Evolutionary conservation across 2,797 vertebrate genomes (phyloP), one percentile per base, ranked within the genome.

Genomic region (Esox lucius): DNA sequence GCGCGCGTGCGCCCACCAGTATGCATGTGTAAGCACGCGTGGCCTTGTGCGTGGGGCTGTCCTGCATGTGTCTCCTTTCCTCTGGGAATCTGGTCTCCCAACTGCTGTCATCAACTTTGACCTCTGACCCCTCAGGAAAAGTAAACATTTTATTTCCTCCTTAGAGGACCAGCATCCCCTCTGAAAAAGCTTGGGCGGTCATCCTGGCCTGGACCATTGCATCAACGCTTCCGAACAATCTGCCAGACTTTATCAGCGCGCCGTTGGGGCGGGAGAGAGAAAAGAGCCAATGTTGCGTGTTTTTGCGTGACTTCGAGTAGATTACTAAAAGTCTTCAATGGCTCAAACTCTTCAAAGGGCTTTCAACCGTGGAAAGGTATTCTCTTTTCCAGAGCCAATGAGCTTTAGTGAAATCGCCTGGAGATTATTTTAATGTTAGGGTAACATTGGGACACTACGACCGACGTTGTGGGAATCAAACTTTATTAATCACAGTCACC

Each of bases 51-150:
- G 39, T 9, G 39, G 6, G 39, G 39, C 39, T 5, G 4, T 42
- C 9, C 39, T 9, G 39, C 39, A 1, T 42, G 39, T 42, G 39
- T 42, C 39, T 42, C 39, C 39, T 42, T 56, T 42, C 26, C 70
- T 71, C 26, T 56, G 11, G 77, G 48, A 31, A 81, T 78, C 65
- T 71, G 64, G 28, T 49, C 31, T 42, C 39, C 48, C 59, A 71
- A 71, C 35, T 71, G 72, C 15, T 49, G 42, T 28, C 48, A 75
- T 75, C 74, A 61, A 67, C n/a, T 19, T 33, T 13, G 74, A 78
- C 61, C 42, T 76, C 61, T 80, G 64, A 70, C 48, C 59, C 72
- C 39, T 48, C 59, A 75, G 65, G 5, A 73, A 42, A 24, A 72
- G 59, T 26, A 31, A 68, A 42, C 39, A 9, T 42, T 42, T 16